phyloP scores from a whole-genome alignment of 1,140 invertebrate genomes.

The Adoxophyes honmai region DNA sequence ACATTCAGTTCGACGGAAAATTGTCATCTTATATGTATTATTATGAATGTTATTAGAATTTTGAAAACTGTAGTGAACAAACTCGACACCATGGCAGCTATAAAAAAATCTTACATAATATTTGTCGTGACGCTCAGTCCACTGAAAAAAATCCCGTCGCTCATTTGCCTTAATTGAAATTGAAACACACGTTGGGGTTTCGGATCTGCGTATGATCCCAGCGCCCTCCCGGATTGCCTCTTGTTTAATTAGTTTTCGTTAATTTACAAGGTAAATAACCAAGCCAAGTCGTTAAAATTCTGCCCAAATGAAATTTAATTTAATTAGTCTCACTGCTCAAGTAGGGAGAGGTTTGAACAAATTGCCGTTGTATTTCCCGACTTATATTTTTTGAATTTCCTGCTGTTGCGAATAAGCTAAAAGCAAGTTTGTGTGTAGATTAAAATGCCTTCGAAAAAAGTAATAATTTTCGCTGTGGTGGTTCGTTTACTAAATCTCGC shows the following conservation, averaged over 20 bases:
- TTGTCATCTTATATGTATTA: no score
- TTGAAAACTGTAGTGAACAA: no score
- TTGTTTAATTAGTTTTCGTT: constrained; percentile 13
- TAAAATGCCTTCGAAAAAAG: no score
- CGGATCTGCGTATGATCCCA: constrained; percentile 20
- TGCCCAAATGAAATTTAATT: background rate
- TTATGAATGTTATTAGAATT: no score
- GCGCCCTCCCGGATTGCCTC: background rate
- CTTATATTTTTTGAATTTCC: background rate
- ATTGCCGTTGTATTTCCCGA: background rate
- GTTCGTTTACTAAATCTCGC: no score
- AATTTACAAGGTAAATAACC: constrained; percentile 14
- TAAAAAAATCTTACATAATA: no score
- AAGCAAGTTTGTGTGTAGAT: no score
- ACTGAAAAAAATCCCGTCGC: constrained; percentile 16
- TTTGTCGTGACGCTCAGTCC: no score
- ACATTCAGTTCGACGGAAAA: no score
- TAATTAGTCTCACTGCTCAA: constrained; percentile 5
- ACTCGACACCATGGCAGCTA: no score
- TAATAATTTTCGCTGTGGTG: no score
- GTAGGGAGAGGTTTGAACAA: background rate
- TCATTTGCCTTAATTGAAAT: constrained; percentile 29
- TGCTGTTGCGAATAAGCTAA: background rate
- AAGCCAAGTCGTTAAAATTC: constrained; percentile 5
- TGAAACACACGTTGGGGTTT: constrained; percentile 26